Percentiles rank a stretch among this genome's conserved stretches.
These are phyloP conservation scores for Drosophila pectinifera DNA, from an alignment of 1,140 invertebrate species.

Conservation along the genomic window DNA sequence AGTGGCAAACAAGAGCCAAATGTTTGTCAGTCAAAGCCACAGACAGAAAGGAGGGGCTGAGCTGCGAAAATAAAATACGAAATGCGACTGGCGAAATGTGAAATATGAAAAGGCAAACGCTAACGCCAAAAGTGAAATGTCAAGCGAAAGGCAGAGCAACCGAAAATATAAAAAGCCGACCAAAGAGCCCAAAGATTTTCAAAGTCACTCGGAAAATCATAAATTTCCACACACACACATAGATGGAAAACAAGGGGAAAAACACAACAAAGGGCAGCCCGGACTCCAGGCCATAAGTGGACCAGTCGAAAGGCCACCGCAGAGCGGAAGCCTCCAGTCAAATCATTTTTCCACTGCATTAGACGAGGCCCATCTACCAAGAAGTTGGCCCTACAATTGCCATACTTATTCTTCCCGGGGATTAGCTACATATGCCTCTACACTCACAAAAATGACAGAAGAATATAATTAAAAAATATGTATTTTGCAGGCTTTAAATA, in stretches of 20 bases:
- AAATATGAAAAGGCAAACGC: constrained; percentile 62
- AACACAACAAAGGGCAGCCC: constrained; percentile 6
- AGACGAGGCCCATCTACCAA: constrained; percentile 57
- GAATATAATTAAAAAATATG: no score
- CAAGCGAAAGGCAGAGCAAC: constrained; percentile 63
- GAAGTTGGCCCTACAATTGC: constrained; percentile 48
- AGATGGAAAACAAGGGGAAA: constrained; percentile 6
- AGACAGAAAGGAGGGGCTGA: constrained; percentile 17
- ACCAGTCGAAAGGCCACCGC: constrained; percentile 51
- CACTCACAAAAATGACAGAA: background rate
- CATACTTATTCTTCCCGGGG: constrained; percentile 33
- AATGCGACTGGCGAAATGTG: constrained; percentile 40
- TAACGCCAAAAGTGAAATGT: constrained; percentile 74
- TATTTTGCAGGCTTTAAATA: no score
- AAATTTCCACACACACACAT: constrained; percentile 68
- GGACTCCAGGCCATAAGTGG: constrained; percentile 42
- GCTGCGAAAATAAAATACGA: constrained; percentile 25
- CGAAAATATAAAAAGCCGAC: constrained; percentile 5
- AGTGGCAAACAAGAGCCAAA: constrained; percentile 26
- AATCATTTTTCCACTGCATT: constrained; percentile 83
- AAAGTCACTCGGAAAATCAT: constrained; percentile 80
- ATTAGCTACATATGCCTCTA: constrained; percentile 26
- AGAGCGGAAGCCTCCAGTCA: constrained; percentile 68
- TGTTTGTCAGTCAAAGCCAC: constrained; percentile 64
- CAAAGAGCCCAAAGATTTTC: constrained; percentile 56